These are phyloP conservation scores for Theonella swinhoei DNA, from an alignment of 37 sponge, comb jelly and placozoan genomes.

Conservation along the genomic window DNA sequence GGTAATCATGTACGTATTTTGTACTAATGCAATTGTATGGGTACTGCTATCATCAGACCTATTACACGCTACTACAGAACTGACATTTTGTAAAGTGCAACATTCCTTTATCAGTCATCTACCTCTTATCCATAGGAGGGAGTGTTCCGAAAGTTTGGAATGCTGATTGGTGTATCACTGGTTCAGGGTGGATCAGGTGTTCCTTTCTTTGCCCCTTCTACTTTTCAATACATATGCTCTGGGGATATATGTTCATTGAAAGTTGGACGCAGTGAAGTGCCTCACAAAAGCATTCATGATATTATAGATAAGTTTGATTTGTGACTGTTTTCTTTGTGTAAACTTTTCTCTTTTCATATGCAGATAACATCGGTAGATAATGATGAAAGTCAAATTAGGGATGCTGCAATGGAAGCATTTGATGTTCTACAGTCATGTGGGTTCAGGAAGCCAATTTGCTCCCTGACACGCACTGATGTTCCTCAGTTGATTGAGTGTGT, in stretches of 20 bases:
- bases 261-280: neutral
- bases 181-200: slow-evolving; percentile 13
- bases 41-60: too few relatives aligned
- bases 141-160: neutral
- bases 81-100: too few relatives aligned
- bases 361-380: neutral
- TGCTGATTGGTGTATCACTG: slow-evolving; percentile 19
- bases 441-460: slow-evolving; percentile 6
- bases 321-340: too few relatives aligned
- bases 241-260: neutral
- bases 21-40: too few relatives aligned
- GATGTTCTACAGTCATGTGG: slow-evolving; percentile 7
- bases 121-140: neutral
- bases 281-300: neutral
- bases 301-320: neutral
- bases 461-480: neutral
- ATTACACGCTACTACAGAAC: too few relatives aligned
- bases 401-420: neutral
- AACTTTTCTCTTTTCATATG: neutral
- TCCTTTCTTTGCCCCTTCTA: slow-evolving; percentile 24
- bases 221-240: neutral
- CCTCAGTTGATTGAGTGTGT: neutral
- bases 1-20: too few relatives aligned
- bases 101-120: too few relatives aligned
- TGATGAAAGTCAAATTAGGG: neutral